Evolutionary conservation across 2,113 vertebrate species (phyloP), one percentile per base, ranked within the genome.

Genomic region (Cryptoleucopteryx plumbea): DNA sequence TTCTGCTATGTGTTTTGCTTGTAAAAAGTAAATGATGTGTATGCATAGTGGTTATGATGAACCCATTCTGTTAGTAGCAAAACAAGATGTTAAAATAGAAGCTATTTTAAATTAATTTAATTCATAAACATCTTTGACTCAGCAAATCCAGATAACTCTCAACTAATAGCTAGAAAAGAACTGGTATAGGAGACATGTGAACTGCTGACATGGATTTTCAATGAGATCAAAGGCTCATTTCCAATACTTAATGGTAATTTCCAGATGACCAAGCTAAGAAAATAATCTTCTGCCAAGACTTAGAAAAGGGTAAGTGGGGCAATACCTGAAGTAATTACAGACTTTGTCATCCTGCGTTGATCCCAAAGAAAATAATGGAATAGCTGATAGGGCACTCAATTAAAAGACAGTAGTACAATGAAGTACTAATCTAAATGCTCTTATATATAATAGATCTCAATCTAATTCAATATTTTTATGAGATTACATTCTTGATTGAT

Each of bases 401-500:
- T 72, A 81, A 89, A 72, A 65, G 65, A 21, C n/a, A 67, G 42
- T 34, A 79, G 42, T 67, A 88, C 16, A 79, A 32, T 50, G 36
- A 75, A 90, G 31, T 34, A 74, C 68, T 78, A 78, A 91, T 93
- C 32, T 84, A 91, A 86, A 89, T 72, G 23, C 5, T 68, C 40
- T 85, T 93, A 58, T 3, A 45, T 43, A n/a, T 38, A 84, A 82
- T 45, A 89, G 73, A 59, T 63, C 78, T 90, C 66, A 82, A 52
- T 32, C 42, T 50, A 86, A 74, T 56, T 93, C 31, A 86, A 58
- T 91, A 87, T 79, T 96, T 93, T 91, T 90, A 95, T 72, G 59
- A 94, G 34, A 95, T 90, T 85, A 91, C 6, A 62, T 66, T 93
- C 92, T 75, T 94, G 56, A 90, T 68, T 90, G 22, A 88, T 92